Conservation (phyloP, 2,113 vertebrate species). For the Eulacestoma nigropectus region DNA sequence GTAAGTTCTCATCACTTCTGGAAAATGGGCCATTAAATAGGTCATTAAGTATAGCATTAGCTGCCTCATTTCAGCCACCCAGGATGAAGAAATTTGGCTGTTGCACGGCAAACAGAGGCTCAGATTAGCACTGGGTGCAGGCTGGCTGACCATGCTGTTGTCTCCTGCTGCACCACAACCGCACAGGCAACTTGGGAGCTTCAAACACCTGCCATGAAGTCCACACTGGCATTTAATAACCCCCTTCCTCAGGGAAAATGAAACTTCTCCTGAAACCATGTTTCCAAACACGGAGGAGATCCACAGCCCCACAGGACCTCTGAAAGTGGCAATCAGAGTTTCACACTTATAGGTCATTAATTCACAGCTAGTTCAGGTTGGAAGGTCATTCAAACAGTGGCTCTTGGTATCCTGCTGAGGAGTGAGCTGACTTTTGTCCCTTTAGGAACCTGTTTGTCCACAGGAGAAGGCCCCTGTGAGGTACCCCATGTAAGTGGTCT, state of each 20-base stretch:
- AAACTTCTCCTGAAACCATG: neutral
- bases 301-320: neutral
- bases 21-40: slow-evolving; percentile 51
- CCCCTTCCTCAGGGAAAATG: neutral
- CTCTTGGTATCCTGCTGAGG: neutral
- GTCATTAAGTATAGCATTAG: slow-evolving; percentile 29
- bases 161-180: neutral
- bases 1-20: slow-evolving; percentile 25
- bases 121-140: neutral
- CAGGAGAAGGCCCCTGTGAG: neutral
- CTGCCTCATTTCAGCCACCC: slow-evolving; percentile 25
- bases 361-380: neutral
- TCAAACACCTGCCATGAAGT: neutral
- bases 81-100: neutral
- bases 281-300: neutral
- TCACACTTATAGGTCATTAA: neutral
- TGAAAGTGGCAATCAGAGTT: neutral
- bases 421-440: neutral
- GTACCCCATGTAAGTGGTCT: neutral
- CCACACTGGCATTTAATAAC: neutral
- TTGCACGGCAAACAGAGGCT: neutral
- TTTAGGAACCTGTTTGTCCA: neutral
- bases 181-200: neutral
- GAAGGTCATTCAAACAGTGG: neutral
- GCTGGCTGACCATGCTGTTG: neutral